phyloP scores from a whole-genome alignment of 2,797 vertebrate genomes.

The Muscicapa comitata region DNA sequence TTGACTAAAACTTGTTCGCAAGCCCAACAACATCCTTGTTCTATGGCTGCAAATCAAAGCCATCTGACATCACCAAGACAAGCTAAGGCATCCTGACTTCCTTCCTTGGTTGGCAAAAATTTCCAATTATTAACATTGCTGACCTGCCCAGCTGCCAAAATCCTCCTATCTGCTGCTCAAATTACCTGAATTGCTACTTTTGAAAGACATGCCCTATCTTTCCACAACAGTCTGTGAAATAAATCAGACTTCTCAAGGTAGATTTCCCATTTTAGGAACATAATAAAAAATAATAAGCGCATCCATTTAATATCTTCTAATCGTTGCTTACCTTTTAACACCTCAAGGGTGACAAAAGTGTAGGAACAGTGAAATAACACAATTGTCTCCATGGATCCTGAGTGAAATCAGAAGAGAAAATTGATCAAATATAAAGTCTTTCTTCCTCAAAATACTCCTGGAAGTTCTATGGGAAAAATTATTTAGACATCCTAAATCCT shows the following conservation, averaged over 20 bases:
- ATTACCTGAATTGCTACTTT: background rate
- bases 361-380: background rate
- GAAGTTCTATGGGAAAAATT: background rate
- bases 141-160: background rate
- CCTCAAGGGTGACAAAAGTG: background rate
- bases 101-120: background rate
- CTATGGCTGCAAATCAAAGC: background rate
- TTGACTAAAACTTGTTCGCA: background rate
- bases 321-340: background rate
- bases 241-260: background rate
- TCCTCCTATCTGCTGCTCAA: background rate
- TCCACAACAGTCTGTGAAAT: background rate
- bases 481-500: background rate
- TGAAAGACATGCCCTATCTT: background rate
- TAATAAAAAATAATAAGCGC: background rate
- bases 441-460: background rate
- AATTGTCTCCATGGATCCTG: background rate
- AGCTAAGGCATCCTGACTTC: background rate
- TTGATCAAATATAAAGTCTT: background rate
- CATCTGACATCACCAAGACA: background rate
- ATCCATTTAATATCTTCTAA: background rate
- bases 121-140: background rate
- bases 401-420: background rate
- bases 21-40: background rate
- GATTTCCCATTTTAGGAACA: background rate